These are phyloP conservation scores for Gobio gobio DNA, from an alignment of 2,113 vertebrate genomes.

Conservation along the genomic window DNA sequence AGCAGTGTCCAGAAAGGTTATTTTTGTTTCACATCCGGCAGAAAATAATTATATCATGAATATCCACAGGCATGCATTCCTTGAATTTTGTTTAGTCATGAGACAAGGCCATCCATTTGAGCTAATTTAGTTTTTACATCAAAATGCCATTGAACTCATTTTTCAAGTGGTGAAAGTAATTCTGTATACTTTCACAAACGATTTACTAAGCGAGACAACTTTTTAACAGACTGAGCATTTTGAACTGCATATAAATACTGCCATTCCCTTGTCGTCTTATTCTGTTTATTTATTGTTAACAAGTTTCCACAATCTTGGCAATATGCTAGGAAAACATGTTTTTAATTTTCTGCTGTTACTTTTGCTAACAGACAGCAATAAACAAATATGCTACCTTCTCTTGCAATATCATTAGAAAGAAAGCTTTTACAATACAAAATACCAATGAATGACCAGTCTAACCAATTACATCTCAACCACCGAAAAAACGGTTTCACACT, in stretches of 20 bases:
- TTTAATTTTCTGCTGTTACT: slow-evolving; percentile 36
- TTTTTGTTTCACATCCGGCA: neutral
- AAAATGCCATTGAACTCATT: neutral
- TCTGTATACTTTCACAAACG: neutral
- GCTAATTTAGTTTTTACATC: neutral
- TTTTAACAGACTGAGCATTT: neutral
- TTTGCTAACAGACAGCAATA: neutral
- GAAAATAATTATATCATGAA: neutral
- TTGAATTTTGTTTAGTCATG: slow-evolving; percentile 8
- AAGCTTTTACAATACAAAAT: neutral
- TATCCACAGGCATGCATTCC: slow-evolving; percentile 7
- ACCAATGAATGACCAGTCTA: neutral
- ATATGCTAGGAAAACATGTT: slow-evolving; percentile 25
- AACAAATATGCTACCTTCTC: neutral
- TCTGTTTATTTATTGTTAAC: slow-evolving; percentile 33
- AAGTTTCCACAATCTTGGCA: slow-evolving; percentile 21
- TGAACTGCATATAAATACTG: slow-evolving; percentile 10
- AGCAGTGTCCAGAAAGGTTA: neutral
- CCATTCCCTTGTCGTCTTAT: neutral
- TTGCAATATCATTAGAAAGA: neutral
- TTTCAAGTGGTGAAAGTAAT: neutral
- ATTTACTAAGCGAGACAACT: too few species aligned
- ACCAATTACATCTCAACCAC: neutral
- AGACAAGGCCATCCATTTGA: neutral
- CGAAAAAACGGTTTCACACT: too few species aligned